Conservation (phyloP, 2,797 vertebrate species). For the Amblyraja radiata region DNA sequence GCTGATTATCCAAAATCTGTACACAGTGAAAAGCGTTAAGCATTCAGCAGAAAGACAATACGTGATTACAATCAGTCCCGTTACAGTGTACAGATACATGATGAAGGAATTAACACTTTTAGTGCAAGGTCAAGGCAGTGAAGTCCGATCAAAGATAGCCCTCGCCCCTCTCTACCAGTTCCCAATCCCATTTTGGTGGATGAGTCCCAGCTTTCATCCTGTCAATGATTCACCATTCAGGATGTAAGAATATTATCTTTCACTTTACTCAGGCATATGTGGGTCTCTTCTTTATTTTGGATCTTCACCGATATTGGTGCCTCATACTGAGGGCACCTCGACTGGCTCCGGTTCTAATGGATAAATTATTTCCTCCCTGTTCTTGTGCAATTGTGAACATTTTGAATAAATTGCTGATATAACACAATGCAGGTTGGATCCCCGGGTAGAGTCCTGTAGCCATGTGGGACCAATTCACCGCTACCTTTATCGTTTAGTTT, state of each 20-base stretch:
- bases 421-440: neutral
- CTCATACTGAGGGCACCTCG: neutral
- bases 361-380: neutral
- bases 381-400: neutral
- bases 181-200: neutral
- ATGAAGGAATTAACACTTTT: too few species aligned
- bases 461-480: neutral
- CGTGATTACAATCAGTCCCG: too few species aligned
- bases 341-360: neutral
- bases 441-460: neutral
- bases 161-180: neutral
- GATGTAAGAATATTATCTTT: neutral
- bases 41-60: too few species aligned
- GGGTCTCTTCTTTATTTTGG: neutral
- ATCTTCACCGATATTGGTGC: neutral
- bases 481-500: too few species aligned
- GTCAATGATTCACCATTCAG: neutral
- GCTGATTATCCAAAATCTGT: too few species aligned
- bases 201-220: neutral
- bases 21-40: too few species aligned
- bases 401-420: neutral
- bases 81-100: too few species aligned
- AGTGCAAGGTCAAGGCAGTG: too few species aligned
- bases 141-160: too few species aligned
- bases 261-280: neutral